Evolutionary conservation across 2,797 vertebrate genomes (phyloP).

Genomic region (Diceros bicornis): DNA sequence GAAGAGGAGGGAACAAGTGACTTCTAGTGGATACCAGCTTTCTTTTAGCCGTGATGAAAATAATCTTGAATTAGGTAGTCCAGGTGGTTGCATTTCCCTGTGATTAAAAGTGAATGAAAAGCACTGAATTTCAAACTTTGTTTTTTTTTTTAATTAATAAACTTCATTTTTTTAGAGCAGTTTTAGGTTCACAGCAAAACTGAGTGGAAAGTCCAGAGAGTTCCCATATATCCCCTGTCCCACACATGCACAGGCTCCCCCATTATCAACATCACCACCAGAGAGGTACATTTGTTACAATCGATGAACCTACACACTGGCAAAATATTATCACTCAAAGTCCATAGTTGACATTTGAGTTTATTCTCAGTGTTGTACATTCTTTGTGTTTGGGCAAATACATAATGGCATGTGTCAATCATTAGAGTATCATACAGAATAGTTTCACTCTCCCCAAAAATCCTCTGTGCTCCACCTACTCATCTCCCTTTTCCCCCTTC

Average conservation of each 20-base stretch:
- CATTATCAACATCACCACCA: neutral
- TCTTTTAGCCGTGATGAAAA: neutral
- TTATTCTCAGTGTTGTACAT: no score
- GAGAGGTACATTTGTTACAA: neutral
- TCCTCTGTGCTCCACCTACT: no score
- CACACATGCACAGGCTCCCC: neutral
- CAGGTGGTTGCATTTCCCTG: neutral
- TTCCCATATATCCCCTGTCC: neutral
- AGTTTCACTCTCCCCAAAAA: no score
- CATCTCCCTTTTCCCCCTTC: no score
- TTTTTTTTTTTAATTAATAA: neutral
- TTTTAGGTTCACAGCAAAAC: neutral
- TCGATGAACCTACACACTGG: neutral
- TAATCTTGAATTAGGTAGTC: neutral
- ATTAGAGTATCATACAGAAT: no score
- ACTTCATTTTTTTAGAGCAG: neutral
- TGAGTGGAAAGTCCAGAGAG: no score
- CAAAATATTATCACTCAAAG: neutral
- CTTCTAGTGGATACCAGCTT: neutral
- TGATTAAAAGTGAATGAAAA: neutral
- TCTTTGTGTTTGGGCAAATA: no score
- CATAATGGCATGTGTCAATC: no score
- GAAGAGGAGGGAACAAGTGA: neutral
- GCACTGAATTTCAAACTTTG: neutral
- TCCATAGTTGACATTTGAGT: neutral